Evolutionary conservation across 1,140 invertebrate genomes (phyloP), one percentile per base, ranked within the genome.

Genomic region (Anastatus disparis): DNA sequence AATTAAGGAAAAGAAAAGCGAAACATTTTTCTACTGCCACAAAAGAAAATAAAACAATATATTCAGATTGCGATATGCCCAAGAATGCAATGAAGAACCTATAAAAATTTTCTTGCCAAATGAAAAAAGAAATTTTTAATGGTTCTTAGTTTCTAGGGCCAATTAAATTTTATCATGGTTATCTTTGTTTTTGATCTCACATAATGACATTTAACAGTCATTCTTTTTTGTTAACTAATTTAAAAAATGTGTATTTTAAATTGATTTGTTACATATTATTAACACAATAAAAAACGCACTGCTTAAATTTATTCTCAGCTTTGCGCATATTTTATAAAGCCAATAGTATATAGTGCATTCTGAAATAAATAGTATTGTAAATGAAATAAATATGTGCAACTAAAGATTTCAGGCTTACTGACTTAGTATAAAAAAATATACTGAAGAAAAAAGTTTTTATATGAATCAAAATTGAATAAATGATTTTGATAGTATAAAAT

Each of bases 21-120:
- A 59, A 59, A 59, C 24, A 58, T 44, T 59, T 68, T 58, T 68
- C 27, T 48, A 68, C 53, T 58, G 53, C 42, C 53, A 65, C 10
- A 64, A 40, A 42, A 26, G 8, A 17, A 35, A 48, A 55, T 27
- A 56, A 24, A 15, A 66, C 4, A n/a, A 8, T 44, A 40, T 17
- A 65, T 42, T 56, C 20, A 44, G 17, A 15, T 66, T 1, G 7
- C 13, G 0, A 46, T n/a, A n/a, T n/a, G n/a, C 1, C n/a, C 27
- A 29, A 24, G 3, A 35, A 42, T 22, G 10, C n/a, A 6, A n/a
- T 59, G 2, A 50, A 40, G 20, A 46, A 38, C 26, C 13, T 48
- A 44, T n/a, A n/a, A 4, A 58, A 13, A 50, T 20, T 24, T n/a
- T 61, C 38, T 62, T 55, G 48, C 48, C 35, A 70, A 62, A 62